Percentiles rank a stretch among this genome's conserved stretches.
These are phyloP conservation scores for Siniperca scherzeri DNA, from an alignment of 2,797 vertebrate genomes.

Conservation along the genomic window DNA sequence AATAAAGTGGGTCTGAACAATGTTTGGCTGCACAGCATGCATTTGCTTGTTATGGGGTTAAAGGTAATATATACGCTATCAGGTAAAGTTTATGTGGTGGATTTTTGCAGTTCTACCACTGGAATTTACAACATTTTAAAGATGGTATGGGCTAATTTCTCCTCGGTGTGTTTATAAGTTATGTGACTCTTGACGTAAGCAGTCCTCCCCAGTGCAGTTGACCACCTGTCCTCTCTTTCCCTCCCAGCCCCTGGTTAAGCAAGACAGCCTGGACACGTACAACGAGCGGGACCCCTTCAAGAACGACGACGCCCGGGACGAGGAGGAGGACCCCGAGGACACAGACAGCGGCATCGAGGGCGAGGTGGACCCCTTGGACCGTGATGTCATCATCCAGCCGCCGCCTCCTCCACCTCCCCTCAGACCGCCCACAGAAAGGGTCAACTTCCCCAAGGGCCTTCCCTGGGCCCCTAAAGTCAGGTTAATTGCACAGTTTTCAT, in stretches of 20 bases:
- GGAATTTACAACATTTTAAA: not conserved
- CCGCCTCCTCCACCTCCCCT: conserved; percentile 82
- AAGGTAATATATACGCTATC: not conserved
- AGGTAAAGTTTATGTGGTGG: not conserved
- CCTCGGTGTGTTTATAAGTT: not conserved
- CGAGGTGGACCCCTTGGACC: conserved; percentile 93
- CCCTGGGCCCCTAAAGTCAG: conserved; percentile 99
- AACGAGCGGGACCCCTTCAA: conserved; percentile 98
- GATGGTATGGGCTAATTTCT: not conserved
- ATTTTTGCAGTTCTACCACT: not conserved
- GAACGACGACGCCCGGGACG: conserved; percentile 90
- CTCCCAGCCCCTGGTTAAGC: conserved; percentile 92
- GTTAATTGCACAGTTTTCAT: conserved; percentile 41
- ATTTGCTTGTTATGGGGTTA: not conserved
- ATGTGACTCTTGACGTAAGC: not conserved
- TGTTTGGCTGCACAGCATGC: not conserved
- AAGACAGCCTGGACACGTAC: conserved; percentile 97
- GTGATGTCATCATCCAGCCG: conserved; percentile 88
- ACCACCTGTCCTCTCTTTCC: conserved; percentile 28
- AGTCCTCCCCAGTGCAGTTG: conserved; percentile 7
- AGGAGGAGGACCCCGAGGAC: conserved; percentile 93
- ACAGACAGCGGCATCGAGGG: conserved; percentile 90
- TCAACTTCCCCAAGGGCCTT: conserved; percentile 95
- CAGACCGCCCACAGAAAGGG: conserved; percentile 86
- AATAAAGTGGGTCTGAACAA: not conserved